Evolutionary conservation across 2,797 vertebrate genomes (phyloP), one percentile per base, ranked within the genome.

Genomic region (Macroramphosus scolopax): DNA sequence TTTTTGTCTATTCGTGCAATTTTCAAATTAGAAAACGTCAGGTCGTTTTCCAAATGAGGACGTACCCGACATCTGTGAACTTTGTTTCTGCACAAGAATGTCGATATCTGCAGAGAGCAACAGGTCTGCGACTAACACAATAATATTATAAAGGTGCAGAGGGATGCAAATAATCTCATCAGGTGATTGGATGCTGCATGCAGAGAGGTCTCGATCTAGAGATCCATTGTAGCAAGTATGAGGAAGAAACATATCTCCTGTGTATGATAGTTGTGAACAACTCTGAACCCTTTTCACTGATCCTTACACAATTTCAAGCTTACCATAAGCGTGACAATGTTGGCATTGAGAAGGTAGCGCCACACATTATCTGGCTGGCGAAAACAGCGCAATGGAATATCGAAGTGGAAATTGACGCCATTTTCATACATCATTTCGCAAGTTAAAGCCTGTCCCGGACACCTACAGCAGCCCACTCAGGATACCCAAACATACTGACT

Each of bases 391-490:
- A 34, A 25, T 4, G 29, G 25, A 35, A 28, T 57, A 38, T 24
- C 35, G 1, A 14, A 55, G 33, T 44, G 44, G 30, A 55, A 54
- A 51, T 41, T 5, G 1, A 34, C 29, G 31, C 29, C 30, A 31
- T 40, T 69, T 68, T 58, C 56, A 62, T 60, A 74, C 54, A 39
- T 62, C 28, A 22, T 66, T 72, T 68, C 26, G 37, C 28, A 34
- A 37, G 50, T 37, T 56, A n/a, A 49, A 67, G 46, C 13, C 44
- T 30, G 29, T 25, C 14, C 13, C 18, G 46, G 25, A 58, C 50
- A 44, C 63, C 38, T 51, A 34, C 33, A 37, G 34, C 45, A 7
- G 28, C 49, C 46, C 58, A 17, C 59, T 58, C 41, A 49, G 1
- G 38, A 64, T 44, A 41, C 17, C 16, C 26, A 68, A 74, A 68